Percentiles rank a stretch among this genome's conserved stretches.
These are phyloP conservation scores for Dolomedes plantarius DNA, from an alignment of 2,888 invertebrate genomes.

Conservation along the genomic window DNA sequence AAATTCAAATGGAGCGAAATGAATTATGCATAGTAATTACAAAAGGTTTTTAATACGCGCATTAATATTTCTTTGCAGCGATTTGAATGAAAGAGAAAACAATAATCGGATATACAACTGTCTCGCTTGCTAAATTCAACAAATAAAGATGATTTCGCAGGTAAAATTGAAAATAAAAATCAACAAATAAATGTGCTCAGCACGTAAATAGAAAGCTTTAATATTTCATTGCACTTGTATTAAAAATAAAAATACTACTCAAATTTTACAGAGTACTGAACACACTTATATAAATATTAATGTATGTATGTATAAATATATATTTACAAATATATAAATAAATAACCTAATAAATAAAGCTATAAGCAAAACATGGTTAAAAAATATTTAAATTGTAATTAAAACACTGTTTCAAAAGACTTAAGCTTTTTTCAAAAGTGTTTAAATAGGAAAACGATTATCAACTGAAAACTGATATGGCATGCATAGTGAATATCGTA, in stretches of 20 bases:
- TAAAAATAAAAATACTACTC: neutral
- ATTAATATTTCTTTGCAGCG: too few relatives aligned
- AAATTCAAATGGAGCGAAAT: neutral
- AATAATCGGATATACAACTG: too few relatives aligned
- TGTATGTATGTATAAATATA: neutral
- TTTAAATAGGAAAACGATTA: too few relatives aligned
- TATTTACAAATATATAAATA: slow-evolving; percentile 17
- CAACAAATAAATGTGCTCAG: neutral
- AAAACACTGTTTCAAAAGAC: too few relatives aligned
- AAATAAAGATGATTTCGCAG: neutral
- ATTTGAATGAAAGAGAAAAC: too few relatives aligned
- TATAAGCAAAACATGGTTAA: too few relatives aligned
- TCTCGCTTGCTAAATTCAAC: neutral
- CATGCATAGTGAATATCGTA: too few relatives aligned
- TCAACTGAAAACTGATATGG: too few relatives aligned
- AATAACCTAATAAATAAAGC: neutral
- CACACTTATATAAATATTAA: neutral
- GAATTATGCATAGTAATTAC: neutral
- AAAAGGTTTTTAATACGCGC: too few relatives aligned
- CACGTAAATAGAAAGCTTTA: neutral
- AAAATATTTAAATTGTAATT: too few relatives aligned
- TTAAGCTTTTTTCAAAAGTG: too few relatives aligned
- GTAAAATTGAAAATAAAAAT: neutral
- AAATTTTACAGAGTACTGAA: neutral
- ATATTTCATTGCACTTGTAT: slow-evolving; percentile 10